Conservation (phyloP, 2,113 vertebrate genomes). For the Motacilla alba region DNA sequence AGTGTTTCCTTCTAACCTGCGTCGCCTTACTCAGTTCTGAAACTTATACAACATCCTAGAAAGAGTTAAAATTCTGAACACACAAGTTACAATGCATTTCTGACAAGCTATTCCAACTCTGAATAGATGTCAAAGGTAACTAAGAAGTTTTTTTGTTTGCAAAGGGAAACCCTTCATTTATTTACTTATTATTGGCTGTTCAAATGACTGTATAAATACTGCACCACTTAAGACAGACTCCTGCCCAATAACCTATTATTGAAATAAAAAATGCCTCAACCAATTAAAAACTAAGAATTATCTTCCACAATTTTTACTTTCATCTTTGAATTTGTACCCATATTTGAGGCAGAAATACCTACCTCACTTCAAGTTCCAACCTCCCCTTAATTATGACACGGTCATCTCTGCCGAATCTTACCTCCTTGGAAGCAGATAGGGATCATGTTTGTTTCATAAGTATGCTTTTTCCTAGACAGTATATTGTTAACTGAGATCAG, state of each 20-base stretch:
- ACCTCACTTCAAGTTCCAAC: neutral
- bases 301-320: neutral
- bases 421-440: neutral
- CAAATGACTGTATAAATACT: neutral
- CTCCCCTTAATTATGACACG: neutral
- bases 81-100: neutral
- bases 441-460: neutral
- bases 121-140: neutral
- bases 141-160: fast-evolving
- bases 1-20: neutral
- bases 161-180: neutral
- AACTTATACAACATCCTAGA: neutral
- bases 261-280: neutral
- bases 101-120: neutral
- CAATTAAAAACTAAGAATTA: neutral
- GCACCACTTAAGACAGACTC: neutral
- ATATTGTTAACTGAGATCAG: neutral
- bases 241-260: neutral
- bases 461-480: neutral
- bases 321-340: neutral
- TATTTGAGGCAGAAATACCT: neutral
- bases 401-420: neutral
- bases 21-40: neutral
- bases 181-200: neutral
- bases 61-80: neutral